phyloP scores from a whole-genome alignment of 2,113 vertebrate species.

The Petaurus breviceps region DNA sequence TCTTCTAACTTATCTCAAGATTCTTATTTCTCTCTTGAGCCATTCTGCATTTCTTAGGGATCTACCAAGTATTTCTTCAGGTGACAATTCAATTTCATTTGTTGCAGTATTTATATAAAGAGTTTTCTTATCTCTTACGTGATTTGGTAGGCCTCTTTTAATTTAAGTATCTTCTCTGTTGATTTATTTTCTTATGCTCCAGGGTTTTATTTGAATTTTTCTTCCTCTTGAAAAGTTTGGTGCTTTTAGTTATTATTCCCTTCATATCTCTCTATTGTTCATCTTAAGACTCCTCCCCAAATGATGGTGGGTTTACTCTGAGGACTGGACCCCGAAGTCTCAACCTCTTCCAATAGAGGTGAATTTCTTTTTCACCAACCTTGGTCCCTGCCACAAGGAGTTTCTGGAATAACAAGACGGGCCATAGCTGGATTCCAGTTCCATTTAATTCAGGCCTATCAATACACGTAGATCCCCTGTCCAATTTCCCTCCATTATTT shows the following conservation, averaged over 20 bases:
- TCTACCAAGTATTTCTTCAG: not conserved
- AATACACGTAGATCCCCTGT: not conserved
- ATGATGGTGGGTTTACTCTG: not conserved
- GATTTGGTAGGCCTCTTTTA: not conserved
- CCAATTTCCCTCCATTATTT: not conserved
- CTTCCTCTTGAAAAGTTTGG: not conserved
- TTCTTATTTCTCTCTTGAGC: not conserved
- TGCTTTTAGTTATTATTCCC: too few relatives aligned
- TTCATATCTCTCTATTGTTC: not conserved
- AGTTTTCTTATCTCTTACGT: not conserved
- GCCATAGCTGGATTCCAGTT: not conserved
- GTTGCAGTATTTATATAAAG: not conserved
- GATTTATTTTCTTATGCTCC: not conserved
- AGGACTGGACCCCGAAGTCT: not conserved
- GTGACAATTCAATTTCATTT: not conserved
- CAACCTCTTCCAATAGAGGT: not conserved
- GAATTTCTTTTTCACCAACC: not conserved
- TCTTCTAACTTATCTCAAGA: not conserved
- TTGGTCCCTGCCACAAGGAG: not conserved
- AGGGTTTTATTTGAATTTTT: not conserved
- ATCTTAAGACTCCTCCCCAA: not conserved
- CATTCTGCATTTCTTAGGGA: not conserved
- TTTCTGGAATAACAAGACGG: not conserved
- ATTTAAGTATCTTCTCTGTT: not conserved
- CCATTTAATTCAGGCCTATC: not conserved